Evolutionary conservation across 1,140 invertebrate species (phyloP).

Genomic region (Zaprionus camerounensis): DNA sequence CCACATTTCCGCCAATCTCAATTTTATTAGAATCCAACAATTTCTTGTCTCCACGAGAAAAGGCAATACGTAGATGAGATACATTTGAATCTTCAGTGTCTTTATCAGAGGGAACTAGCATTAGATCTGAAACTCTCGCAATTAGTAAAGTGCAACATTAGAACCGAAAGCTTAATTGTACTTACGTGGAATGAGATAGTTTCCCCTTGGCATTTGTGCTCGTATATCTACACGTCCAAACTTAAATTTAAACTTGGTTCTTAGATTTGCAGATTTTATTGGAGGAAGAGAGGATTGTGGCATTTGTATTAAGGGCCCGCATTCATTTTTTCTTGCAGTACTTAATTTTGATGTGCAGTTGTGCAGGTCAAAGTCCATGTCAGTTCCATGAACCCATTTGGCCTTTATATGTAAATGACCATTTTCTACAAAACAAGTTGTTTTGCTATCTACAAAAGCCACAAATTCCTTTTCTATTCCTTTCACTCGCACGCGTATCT

Average conservation of each 20-base stretch:
- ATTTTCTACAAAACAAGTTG: slow-evolving; percentile 23
- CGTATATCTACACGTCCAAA: slow-evolving; percentile 40
- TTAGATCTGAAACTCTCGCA: slow-evolving; percentile 31
- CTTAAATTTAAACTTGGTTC: slow-evolving; percentile 24
- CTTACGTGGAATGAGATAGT: slow-evolving; percentile 47
- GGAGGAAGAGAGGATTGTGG: background rate
- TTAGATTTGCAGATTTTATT: slow-evolving; percentile 10
- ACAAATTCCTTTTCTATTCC: slow-evolving; percentile 31
- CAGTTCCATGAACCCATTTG: background rate
- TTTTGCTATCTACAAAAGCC: slow-evolving; percentile 7
- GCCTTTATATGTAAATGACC: slow-evolving; percentile 30
- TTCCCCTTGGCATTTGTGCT: slow-evolving; percentile 25
- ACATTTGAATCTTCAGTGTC: too few species aligned
- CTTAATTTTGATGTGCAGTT: too few species aligned
- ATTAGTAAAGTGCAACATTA: background rate
- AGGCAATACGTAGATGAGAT: slow-evolving; percentile 37
- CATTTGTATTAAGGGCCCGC: background rate
- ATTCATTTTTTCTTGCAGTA: background rate
- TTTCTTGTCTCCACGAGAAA: slow-evolving; percentile 15
- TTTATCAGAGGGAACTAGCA: background rate
- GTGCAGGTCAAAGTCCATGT: too few species aligned
- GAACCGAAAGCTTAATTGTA: background rate
- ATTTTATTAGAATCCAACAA: background rate
- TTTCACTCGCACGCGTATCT: background rate
- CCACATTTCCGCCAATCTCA: background rate